These are phyloP conservation scores for Ceyx erithaca DNA, from an alignment of 2,797 vertebrate genomes.

Conservation along the genomic window DNA sequence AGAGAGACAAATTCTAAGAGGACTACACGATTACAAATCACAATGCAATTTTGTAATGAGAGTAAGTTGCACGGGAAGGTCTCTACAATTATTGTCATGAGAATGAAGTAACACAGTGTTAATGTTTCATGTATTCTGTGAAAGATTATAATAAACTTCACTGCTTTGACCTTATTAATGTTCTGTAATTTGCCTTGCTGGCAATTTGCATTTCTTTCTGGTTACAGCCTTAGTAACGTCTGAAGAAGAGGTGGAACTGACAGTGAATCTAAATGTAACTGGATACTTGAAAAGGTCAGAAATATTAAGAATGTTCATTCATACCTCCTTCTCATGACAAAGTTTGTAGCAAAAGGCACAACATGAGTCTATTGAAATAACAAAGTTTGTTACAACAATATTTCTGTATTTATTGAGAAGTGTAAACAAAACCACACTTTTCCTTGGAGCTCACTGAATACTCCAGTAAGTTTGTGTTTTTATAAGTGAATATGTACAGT, in stretches of 20 bases:
- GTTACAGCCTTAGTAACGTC: conserved; percentile 26
- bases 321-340: not conserved
- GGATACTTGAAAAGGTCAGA: conserved; percentile 43
- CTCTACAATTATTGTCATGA: conserved; percentile 41
- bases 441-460: not conserved
- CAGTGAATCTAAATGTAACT: conserved; percentile 11
- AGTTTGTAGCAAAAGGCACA: not conserved
- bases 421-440: not conserved
- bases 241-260: conserved; percentile 12
- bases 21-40: conserved; percentile 40
- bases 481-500: not conserved
- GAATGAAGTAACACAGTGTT: conserved; percentile 33
- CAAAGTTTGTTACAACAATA: not conserved
- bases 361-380: not conserved
- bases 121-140: conserved; percentile 32
- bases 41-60: conserved; percentile 47
- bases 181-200: conserved; percentile 47
- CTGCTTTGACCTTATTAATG: conserved; percentile 63
- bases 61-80: conserved; percentile 14
- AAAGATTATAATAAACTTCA: conserved; percentile 54
- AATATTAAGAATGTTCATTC: conserved; percentile 28
- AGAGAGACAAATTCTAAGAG: conserved; percentile 33
- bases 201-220: conserved; percentile 22
- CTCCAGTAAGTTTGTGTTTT: not conserved
- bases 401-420: not conserved